Base-by-base conservation (phyloP, 2,113 vertebrate species). In the Thermophis baileyi region DNA sequence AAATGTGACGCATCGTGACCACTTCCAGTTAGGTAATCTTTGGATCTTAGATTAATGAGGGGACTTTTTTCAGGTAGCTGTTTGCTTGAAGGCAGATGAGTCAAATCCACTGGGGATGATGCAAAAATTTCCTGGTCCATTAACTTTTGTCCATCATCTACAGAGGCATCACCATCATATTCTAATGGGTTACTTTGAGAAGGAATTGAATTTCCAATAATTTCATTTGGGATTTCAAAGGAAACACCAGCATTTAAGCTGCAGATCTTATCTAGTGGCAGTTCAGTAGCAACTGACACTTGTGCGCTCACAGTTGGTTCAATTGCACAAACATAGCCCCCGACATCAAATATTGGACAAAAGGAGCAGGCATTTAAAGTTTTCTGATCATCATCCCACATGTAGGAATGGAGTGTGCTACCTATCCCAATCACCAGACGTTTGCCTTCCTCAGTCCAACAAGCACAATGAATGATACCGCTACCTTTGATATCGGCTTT, bases 1-100 rank as follows among this genome's bases (percentile, higher is more conserved):
- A 99, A 97, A 95, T 99, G 98, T 0, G 99, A 99, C 16, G 98
- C 98, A 96, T 99, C 99, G 91, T 98, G 98, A 18, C 98, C 99
- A 0, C 98, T 98, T 92, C 98, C 99, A 0, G 98, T 98, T 85
- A 99, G 35, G n/a, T 96, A 97, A 96, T 99, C 98, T 85, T 98
- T 97, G 74, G 97, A 97, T 20, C 97, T 98, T 86, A 99, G 95
- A 92, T 98, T 98, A 87, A 99, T 95, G 2, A 99, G 98, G 12
- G 98, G 98, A 93, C 97, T 98, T 49, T 97, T 98, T 89, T 99
- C 98, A 0, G 98, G 98, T 91, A 92, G 96, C 0, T 98, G 96
- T 95, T 97, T 98, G 95, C 90, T 97, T 2, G 98, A 97, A 90
- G 97, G 97, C 18, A 99, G 96, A 92, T 99, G 98, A 30, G 98